Conservation (phyloP, 2,797 vertebrate species). For the Sarcophilus harrisii region DNA sequence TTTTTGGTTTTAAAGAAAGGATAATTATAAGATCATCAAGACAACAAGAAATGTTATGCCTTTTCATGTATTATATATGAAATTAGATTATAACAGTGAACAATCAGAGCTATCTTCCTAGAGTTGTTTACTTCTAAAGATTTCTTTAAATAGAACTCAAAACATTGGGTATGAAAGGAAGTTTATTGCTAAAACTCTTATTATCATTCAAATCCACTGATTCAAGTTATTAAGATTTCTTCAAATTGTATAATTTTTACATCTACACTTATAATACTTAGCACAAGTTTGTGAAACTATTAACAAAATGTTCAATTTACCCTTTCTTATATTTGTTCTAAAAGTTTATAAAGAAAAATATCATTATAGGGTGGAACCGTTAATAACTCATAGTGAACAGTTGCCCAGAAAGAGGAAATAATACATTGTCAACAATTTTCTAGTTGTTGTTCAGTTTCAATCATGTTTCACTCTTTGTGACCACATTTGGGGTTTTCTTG, state of each 20-base stretch:
- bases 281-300: conserved; percentile 31
- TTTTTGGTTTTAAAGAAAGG: neutral
- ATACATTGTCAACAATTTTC: neutral
- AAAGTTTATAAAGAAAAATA: conserved; percentile 45
- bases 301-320: conserved; percentile 23
- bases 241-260: conserved; percentile 54
- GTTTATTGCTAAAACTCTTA: conserved; percentile 42
- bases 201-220: conserved; percentile 59
- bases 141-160: conserved; percentile 61
- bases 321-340: neutral
- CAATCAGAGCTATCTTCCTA: conserved; percentile 40
- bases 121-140: conserved; percentile 57
- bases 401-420: conserved; percentile 47
- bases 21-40: conserved; percentile 12
- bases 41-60: neutral
- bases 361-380: neutral
- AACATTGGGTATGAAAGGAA: neutral
- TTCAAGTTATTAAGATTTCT: conserved; percentile 61
- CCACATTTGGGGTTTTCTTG: neutral
- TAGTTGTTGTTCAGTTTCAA: neutral
- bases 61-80: neutral
- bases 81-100: neutral
- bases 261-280: conserved; percentile 57
- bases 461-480: neutral
- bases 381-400: conserved; percentile 35